Conservation (phyloP, 2,888 invertebrate genomes). For the Notodonta dromedarius region DNA sequence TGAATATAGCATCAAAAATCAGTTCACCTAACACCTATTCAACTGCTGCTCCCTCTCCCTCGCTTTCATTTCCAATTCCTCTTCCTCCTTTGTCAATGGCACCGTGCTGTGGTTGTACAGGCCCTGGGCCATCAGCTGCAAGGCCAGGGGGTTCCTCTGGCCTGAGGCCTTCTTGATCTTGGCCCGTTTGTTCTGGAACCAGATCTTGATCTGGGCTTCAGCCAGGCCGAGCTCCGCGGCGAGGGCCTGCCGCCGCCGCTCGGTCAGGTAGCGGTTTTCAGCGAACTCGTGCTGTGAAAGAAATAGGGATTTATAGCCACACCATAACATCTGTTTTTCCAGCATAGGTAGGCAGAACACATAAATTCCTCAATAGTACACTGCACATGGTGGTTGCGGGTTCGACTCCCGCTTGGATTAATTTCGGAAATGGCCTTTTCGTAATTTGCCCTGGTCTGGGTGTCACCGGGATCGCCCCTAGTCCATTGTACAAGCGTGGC, state of each 20-base stretch:
- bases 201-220: constrained; percentile 98
- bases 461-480: no score
- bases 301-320: background rate
- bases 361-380: no score
- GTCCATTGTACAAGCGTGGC: no score
- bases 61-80: constrained; percentile 86
- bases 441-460: no score
- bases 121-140: constrained; percentile 97
- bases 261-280: constrained; percentile 96
- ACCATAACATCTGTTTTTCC: no score
- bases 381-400: no score
- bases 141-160: constrained; percentile 92
- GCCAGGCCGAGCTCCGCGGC: constrained; percentile 96
- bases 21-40: constrained; percentile 54
- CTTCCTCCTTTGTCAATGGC: constrained; percentile 89
- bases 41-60: constrained; percentile 68
- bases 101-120: constrained; percentile 91
- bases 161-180: constrained; percentile 97
- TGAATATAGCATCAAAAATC: no score
- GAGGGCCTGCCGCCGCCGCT: constrained; percentile 94
- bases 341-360: no score
- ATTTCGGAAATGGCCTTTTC: no score
- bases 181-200: constrained; percentile 98
- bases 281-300: constrained; percentile 92
- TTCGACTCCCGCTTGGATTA: no score